Base-by-base conservation (phyloP, 1,140 invertebrate genomes). In the Calephelis nemesis region DNA sequence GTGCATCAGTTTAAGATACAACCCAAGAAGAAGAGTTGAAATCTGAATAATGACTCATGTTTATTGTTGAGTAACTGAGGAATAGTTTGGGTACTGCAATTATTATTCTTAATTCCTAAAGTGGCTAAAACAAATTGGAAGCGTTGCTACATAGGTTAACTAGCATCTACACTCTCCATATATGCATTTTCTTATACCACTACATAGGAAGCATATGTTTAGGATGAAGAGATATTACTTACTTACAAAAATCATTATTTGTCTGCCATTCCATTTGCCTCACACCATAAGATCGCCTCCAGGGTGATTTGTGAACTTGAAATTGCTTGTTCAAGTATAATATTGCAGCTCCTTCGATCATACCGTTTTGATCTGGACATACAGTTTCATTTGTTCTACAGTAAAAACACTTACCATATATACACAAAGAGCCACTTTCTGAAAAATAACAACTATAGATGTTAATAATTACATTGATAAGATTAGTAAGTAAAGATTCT, bases 371-470 rank as follows among this genome's bases (percentile, higher is more conserved):
- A 64, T 95, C 92, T 3, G 94, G 96, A 92, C 98, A 99, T 5
- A 98, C 95, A 3, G 96, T 95, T 83, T 98, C 96, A 71, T 95
- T 93, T 64, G 93, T 92, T 70, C 95, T 96, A 85, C 98, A 99
- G 83, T 98, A 98, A 86, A 95, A 95, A 85, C 98, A 99, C 83
- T 96, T 95, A 0, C 98, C 98, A 92, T 97, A 98, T 63, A 98
- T 93, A 90, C 98, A 99, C 45, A 94, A 79, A 6, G 84, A 88
- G 58, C 93, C 93, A 75, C 92, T 92, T 50, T 90, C 92, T 83
- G 71, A 60, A 47, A 74, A 69, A 65, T 70, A 40, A 52, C 8
- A 45, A 45, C 7, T 45, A 7, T 45, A 9, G 42, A 45, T 45
- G 42, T 45, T 6, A 45, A 45, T 45, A 9, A 45, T 45, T 45